phyloP scores from a whole-genome alignment of 2,888 invertebrate genomes.

The Leucoptera coffeella region DNA sequence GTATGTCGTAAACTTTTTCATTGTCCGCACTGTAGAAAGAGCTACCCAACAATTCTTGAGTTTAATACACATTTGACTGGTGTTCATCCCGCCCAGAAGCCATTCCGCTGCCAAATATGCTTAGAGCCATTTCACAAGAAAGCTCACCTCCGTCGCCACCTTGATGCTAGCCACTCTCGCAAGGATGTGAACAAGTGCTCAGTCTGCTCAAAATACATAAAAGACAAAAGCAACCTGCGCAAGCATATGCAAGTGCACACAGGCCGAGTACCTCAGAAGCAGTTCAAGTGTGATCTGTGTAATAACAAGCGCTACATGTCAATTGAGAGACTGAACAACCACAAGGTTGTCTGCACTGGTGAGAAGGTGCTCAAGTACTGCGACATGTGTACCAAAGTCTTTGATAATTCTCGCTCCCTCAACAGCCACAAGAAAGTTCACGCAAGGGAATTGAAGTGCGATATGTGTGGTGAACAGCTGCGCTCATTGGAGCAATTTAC shows the following conservation, averaged over 20 bases:
- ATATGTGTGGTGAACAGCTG: conserved; percentile 44
- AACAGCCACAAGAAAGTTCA: conserved; percentile 51
- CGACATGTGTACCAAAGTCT: conserved; percentile 51
- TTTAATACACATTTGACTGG: conserved; percentile 48
- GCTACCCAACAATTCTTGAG: conserved; percentile 46
- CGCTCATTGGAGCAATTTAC: conserved; percentile 45
- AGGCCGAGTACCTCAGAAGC: conserved; percentile 45
- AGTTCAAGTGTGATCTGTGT: conserved; percentile 49
- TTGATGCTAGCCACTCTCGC: conserved; percentile 42
- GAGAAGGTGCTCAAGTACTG: conserved; percentile 46
- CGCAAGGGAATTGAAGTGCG: conserved; percentile 47
- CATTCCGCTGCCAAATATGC: conserved; percentile 48
- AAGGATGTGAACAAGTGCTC: conserved; percentile 52
- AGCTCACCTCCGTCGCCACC: conserved; percentile 41
- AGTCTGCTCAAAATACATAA: conserved; percentile 49
- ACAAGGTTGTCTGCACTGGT: conserved; percentile 46
- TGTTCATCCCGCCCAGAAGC: conserved; percentile 47
- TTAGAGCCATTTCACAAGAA: conserved; percentile 48
- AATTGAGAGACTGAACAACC: conserved; percentile 44
- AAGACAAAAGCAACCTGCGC: conserved; percentile 48
- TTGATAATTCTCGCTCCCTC: conserved; percentile 47
- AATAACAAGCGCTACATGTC: conserved; percentile 51
- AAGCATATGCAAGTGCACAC: conserved; percentile 54
- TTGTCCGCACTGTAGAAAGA: conserved; percentile 49
- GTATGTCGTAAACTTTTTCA: conserved; percentile 46